These are phyloP conservation scores for Mareca penelope DNA, from an alignment of 2,797 vertebrate genomes.

Conservation along the genomic window DNA sequence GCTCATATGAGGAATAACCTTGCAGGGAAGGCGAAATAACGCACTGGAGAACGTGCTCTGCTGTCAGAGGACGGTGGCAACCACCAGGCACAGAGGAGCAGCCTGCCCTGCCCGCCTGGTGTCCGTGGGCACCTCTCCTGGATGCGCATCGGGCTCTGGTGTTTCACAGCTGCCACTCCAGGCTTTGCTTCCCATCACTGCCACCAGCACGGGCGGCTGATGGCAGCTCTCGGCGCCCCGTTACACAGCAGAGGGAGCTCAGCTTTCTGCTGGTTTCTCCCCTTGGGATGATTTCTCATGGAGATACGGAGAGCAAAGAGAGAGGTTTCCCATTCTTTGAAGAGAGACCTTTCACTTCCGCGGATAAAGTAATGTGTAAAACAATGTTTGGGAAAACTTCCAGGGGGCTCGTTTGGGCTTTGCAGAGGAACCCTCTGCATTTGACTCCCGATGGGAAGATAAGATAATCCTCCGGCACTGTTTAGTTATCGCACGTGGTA, in stretches of 20 bases:
- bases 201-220: rapidly evolving
- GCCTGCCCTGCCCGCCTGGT: neutral
- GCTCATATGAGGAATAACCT: rapidly evolving
- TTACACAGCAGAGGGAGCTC: neutral
- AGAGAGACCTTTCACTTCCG: constrained; percentile 52
- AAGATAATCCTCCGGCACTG: constrained; percentile 51
- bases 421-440: constrained; percentile 31
- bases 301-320: constrained; percentile 2
- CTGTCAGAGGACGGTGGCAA: neutral
- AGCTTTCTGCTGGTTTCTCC: neutral
- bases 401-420: constrained; percentile 49
- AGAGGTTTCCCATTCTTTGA: constrained; percentile 57
- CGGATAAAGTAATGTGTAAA: constrained; percentile 55
- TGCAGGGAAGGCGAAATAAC: neutral
- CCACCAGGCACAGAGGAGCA: neutral
- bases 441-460: constrained; percentile 54
- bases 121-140: rapidly evolving
- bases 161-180: neutral
- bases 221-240: neutral
- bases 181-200: neutral
- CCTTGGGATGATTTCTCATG: neutral
- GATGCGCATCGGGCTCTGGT: neutral
- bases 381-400: constrained; percentile 68
- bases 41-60: neutral
- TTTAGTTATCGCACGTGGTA: neutral